phyloP scores from a whole-genome alignment of 2,113 vertebrate genomes.

The Amphiprion percula region DNA sequence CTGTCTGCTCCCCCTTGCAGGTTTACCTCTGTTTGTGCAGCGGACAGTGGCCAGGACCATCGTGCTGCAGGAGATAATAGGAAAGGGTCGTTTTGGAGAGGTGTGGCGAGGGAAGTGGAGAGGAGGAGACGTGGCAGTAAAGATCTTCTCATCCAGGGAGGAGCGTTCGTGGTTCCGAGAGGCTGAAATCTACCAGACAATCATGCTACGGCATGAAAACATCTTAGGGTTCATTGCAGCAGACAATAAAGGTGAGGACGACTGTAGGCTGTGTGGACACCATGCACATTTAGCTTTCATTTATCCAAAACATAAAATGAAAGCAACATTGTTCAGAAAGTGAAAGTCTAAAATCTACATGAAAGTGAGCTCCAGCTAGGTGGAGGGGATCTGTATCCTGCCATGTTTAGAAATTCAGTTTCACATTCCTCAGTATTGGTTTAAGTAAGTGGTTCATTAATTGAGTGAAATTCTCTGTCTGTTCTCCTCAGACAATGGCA shows the following conservation, averaged over 20 bases:
- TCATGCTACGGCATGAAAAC: constrained; percentile 98
- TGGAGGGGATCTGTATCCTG: too few species aligned
- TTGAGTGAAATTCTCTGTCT: too few species aligned
- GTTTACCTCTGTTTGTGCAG: constrained; percentile 95
- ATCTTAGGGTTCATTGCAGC: constrained; percentile 98
- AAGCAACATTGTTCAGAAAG: not conserved
- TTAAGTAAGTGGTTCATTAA: not conserved
- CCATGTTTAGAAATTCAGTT: not conserved
- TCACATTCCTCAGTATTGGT: not conserved
- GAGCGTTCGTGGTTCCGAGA: constrained; percentile 99
- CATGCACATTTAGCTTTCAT: too few species aligned
- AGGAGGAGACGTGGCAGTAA: constrained; percentile 96
- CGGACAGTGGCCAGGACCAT: constrained; percentile 97
- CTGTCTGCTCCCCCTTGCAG: constrained; percentile 71
- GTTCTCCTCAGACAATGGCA: constrained; percentile 91
- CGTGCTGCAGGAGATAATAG: constrained; percentile 97
- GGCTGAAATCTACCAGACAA: constrained; percentile 98
- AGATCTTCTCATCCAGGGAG: constrained; percentile 98
- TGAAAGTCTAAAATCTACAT: not conserved
- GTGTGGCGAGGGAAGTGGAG: constrained; percentile 98
- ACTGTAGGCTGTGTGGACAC: too few species aligned
- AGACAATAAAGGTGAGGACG: constrained; percentile 93
- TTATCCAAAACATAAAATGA: too few species aligned
- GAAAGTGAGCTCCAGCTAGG: not conserved
- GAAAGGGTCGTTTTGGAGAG: constrained; percentile 97